Conservation (phyloP, 1,140 invertebrate genomes). For the Drosophila leontia region DNA sequence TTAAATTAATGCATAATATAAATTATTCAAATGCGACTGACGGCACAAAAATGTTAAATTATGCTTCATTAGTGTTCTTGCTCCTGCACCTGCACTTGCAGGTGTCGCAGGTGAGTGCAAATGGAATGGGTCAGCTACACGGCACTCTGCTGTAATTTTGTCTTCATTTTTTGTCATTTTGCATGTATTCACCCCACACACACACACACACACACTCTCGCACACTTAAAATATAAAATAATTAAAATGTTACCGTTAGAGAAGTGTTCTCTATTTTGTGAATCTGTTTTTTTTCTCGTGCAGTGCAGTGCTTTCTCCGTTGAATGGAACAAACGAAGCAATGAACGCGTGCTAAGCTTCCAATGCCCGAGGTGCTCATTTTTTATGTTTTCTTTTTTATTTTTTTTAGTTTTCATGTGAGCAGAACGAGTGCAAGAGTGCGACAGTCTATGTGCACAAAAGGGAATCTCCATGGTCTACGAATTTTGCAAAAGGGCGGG, state of each 20-base stretch:
- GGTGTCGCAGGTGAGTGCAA: constrained; percentile 11
- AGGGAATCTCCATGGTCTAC: constrained; percentile 54
- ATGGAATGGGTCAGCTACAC: constrained; percentile 41
- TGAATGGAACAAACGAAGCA: constrained; percentile 72
- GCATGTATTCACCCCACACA: constrained; percentile 55
- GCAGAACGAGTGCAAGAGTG: constrained; percentile 25
- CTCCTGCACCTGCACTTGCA: constrained; percentile 41
- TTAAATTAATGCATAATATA: constrained; percentile 64
- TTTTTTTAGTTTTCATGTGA: constrained; percentile 43
- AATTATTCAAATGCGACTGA: constrained; percentile 69
- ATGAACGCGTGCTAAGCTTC: constrained; percentile 66
- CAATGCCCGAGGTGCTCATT: constrained; percentile 70
- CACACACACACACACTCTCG: constrained; percentile 21
- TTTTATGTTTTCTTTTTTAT: constrained; percentile 26
- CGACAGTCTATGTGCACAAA: constrained; percentile 62
- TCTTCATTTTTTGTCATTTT: constrained; percentile 60
- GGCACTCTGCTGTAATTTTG: constrained; percentile 46
- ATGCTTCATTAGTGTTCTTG: constrained; percentile 79
- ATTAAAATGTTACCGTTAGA: constrained; percentile 75
- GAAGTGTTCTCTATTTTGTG: constrained; percentile 58
- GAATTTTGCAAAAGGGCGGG: constrained; percentile 35
- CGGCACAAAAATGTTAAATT: constrained; percentile 71
- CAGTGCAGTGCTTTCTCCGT: constrained; percentile 35
- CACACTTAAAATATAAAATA: constrained; percentile 74
- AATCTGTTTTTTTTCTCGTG: constrained; percentile 28